A percentile compares a stretch with the other conserved stretches of the same genome.
Conservation (phyloP, 2,888 invertebrate genomes). For the Leucoptera coffeella region DNA sequence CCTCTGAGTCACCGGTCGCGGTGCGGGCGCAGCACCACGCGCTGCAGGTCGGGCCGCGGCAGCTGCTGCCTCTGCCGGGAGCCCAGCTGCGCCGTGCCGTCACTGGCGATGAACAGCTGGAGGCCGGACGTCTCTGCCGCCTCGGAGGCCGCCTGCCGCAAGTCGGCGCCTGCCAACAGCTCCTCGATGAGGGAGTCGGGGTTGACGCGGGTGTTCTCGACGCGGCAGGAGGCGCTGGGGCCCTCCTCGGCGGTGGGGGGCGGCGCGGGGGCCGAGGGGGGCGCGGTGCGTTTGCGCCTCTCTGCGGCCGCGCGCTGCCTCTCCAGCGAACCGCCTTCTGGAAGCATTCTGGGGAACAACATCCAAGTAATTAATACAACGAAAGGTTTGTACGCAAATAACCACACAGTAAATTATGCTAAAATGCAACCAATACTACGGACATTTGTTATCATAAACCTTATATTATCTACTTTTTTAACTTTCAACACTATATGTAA, state of each 20-base stretch:
- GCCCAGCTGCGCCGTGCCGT: slow-evolving; percentile 83
- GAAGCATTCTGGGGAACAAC: too few species aligned
- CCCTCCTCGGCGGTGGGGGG: slow-evolving; percentile 18
- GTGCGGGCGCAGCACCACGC: slow-evolving; percentile 37
- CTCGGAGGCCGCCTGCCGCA: slow-evolving; percentile 71
- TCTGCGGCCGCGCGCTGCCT: slow-evolving; percentile 72
- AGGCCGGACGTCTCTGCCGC: slow-evolving; percentile 69
- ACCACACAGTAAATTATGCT: too few species aligned
- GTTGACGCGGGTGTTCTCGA: slow-evolving; percentile 90
- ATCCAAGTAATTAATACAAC: too few species aligned
- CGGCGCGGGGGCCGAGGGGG: slow-evolving; percentile 15
- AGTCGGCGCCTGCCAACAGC: slow-evolving; percentile 78
- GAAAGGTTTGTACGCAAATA: too few species aligned
- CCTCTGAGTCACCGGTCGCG: too few species aligned
- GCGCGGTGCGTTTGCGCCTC: slow-evolving; percentile 58
- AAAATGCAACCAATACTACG: too few species aligned
- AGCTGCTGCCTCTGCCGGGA: slow-evolving; percentile 75
- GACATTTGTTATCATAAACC: too few species aligned
- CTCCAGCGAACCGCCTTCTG: slow-evolving; percentile 82
- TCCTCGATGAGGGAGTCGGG: slow-evolving; percentile 90
- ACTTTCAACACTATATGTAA: too few species aligned
- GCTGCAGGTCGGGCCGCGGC: slow-evolving; percentile 29
- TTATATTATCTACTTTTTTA: too few species aligned
- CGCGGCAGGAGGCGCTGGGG: slow-evolving; percentile 55
- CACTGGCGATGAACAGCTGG: slow-evolving; percentile 83